phyloP scores from a whole-genome alignment of 2,888 invertebrate genomes.

The Amorpha juglandis region DNA sequence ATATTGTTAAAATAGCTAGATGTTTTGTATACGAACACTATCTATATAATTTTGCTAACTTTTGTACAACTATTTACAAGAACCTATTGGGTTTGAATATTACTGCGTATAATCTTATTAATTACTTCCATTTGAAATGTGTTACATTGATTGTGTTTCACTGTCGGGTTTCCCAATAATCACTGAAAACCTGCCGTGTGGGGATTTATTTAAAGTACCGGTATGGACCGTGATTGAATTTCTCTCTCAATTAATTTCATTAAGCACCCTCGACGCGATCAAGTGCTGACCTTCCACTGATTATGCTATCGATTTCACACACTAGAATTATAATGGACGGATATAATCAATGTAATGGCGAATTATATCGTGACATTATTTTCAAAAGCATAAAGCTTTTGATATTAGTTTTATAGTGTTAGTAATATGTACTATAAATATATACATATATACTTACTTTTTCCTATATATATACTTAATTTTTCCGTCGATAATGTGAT shows the following conservation, averaged over 20 bases:
- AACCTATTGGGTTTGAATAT: background rate
- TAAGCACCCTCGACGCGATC: slow-evolving; percentile 46
- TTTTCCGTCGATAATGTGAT: too few relatives aligned
- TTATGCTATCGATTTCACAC: slow-evolving; percentile 30
- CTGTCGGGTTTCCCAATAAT: slow-evolving; percentile 49
- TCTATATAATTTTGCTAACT: too few relatives aligned
- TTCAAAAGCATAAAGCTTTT: too few relatives aligned
- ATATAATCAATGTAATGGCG: background rate
- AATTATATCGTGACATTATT: too few relatives aligned
- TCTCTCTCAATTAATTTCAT: slow-evolving; percentile 59
- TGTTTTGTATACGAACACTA: too few relatives aligned
- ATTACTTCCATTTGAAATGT: slow-evolving; percentile 32
- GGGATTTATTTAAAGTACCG: slow-evolving; percentile 58
- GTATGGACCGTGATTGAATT: slow-evolving; percentile 59
- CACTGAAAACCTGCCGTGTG: slow-evolving; percentile 45
- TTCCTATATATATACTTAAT: too few relatives aligned
- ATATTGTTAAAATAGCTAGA: too few relatives aligned
- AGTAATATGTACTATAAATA: too few relatives aligned
- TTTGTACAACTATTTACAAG: too few relatives aligned
- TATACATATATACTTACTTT: too few relatives aligned
- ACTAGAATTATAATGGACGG: slow-evolving; percentile 4
- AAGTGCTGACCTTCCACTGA: slow-evolving; percentile 39
- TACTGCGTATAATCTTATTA: background rate
- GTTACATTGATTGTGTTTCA: slow-evolving; percentile 39
- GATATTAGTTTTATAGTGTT: too few relatives aligned